These are phyloP conservation scores for Alces alces DNA, from an alignment of 2,113 vertebrate species.

Conservation along the genomic window DNA sequence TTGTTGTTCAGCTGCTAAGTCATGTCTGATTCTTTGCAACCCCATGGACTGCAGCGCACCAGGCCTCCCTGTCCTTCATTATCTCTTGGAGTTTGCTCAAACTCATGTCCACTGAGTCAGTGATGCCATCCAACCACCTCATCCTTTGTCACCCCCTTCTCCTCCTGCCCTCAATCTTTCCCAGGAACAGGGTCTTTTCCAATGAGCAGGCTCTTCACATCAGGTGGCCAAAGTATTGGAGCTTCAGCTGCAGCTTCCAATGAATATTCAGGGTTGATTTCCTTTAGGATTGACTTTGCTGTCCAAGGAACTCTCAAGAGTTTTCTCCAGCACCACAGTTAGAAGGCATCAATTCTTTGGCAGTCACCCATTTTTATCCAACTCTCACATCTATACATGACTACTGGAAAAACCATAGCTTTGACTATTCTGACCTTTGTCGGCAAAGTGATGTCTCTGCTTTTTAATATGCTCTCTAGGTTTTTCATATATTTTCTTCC, in stretches of 20 bases:
- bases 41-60: neutral
- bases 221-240: neutral
- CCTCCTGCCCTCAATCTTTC: neutral
- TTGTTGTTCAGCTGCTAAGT: neutral
- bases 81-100: neutral
- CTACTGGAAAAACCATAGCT: neutral
- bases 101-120: neutral
- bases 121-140: neutral
- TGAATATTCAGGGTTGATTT: neutral
- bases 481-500: neutral
- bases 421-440: neutral
- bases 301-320: neutral
- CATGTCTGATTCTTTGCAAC: neutral
- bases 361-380: neutral
- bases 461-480: neutral
- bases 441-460: neutral
- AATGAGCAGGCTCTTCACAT: neutral
- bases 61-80: neutral
- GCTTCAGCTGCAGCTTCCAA: neutral
- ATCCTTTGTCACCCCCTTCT: neutral
- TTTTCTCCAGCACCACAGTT: neutral
- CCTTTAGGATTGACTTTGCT: neutral
- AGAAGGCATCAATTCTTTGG: neutral
- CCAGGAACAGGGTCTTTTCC: neutral
- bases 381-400: neutral